Percentiles rank a stretch among this genome's conserved stretches.
These are phyloP conservation scores for Aspidiotus destructor DNA, from an alignment of 2,888 invertebrate genomes.

Conservation along the genomic window DNA sequence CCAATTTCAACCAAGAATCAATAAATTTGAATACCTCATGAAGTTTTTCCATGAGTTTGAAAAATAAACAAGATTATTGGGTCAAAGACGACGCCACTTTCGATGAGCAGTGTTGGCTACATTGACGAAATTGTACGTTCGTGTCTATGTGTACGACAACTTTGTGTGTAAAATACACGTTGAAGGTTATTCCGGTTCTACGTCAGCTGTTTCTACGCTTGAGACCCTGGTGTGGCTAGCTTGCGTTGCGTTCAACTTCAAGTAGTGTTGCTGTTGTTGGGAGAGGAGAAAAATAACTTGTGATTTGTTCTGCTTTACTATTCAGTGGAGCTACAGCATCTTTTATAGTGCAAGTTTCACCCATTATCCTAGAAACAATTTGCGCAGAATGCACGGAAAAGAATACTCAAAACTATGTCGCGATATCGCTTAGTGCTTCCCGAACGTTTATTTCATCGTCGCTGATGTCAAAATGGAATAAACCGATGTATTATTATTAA, in stretches of 20 bases:
- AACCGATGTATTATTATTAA: constrained; percentile 13
- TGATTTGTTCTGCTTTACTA: constrained; percentile 20
- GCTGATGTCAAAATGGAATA: background rate
- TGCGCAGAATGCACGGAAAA: too few species aligned
- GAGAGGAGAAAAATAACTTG: constrained; percentile 10
- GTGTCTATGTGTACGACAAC: background rate
- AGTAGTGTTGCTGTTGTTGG: too few species aligned
- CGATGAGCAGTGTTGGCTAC: background rate
- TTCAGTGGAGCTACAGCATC: background rate
- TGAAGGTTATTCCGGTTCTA: constrained; percentile 21
- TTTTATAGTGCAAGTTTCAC: background rate
- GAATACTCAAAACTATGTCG: background rate
- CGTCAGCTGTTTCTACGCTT: constrained; percentile 23
- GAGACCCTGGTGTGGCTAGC: constrained; percentile 15
- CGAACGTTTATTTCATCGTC: background rate
- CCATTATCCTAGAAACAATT: background rate
- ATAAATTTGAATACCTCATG: too few species aligned
- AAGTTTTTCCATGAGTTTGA: too few species aligned
- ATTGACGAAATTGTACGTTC: background rate
- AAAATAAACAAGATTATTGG: too few species aligned
- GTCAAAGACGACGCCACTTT: too few species aligned
- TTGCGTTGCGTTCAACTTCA: background rate
- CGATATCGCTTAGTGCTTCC: too few species aligned
- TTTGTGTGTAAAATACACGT: constrained; percentile 11
- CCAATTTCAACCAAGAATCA: too few species aligned